Evolutionary conservation across 2,113 vertebrate genomes (phyloP), one percentile per base, ranked within the genome.

Genomic region (Thinocorus orbignyianus): DNA sequence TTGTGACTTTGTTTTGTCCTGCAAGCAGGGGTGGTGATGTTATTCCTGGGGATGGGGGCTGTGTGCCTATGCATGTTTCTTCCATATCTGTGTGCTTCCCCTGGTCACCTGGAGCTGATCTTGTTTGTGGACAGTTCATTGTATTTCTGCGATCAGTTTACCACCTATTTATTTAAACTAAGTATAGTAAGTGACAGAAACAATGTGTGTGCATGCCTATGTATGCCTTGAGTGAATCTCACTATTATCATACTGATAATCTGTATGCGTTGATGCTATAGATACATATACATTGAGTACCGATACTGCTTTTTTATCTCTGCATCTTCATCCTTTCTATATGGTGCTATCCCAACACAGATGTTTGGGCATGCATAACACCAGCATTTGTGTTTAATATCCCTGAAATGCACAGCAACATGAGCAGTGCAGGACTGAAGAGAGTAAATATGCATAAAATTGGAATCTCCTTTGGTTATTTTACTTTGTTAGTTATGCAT

Each of bases 1-100:
- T 69, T 93, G 68, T 88, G 96, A 95, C 81, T 97, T 93, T 70
- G 92, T 96, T 95, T 88, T 92, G 58, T 89, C 64, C 73, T 92
- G 87, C 30, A 65, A 86, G 52, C 84, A 71, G 76, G 86, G 49
- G 57, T 82, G 12, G 41, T 79, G 17, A 15, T 46, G 31, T 61
- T 73, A 24, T 33, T 73, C 44, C 81, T 57, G 77, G 93, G 83
- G 62, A 82, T 90, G 65, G 80, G 54, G 62, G 58, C 70, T 85
- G n/a, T 81, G 2, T 42, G 42, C 72, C 25, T 95, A 24, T 94
- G 68, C 86, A 89, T 95, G 89, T 46, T 94, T 93, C 51, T 66
- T 66, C 64, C 52, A 4, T 64, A 11, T 61, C 88, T 62, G 17
- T 69, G 74, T 88, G 44, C 78, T 91, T 82, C 60, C 64, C 16